These are phyloP conservation scores for Anolis carolinensis DNA, from an alignment of 2,113 vertebrate genomes.

Conservation along the genomic window DNA sequence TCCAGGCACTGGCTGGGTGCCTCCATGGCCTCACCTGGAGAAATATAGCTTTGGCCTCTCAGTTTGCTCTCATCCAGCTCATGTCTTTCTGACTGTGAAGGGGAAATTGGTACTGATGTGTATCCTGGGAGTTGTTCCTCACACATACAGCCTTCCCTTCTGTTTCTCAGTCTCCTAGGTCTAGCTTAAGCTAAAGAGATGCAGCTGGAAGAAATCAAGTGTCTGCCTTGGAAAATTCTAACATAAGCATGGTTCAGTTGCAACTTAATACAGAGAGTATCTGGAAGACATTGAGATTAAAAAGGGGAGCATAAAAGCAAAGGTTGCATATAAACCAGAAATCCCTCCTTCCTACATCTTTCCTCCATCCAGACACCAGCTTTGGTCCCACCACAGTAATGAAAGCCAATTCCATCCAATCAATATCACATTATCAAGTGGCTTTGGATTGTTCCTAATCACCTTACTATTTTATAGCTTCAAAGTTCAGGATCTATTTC, in stretches of 20 bases:
- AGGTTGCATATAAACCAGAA: constrained; percentile 21
- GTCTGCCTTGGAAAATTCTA: constrained; percentile 61
- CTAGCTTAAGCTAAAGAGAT: constrained; percentile 60
- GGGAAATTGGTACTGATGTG: constrained; percentile 58
- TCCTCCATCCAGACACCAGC: not conserved
- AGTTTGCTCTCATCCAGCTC: constrained; percentile 18
- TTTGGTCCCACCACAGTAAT: not conserved
- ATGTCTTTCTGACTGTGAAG: constrained; percentile 22
- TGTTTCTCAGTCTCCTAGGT: constrained; percentile 48
- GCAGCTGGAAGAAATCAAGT: constrained; percentile 75
- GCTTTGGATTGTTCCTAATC: constrained; percentile 69
- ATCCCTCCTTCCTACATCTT: constrained; percentile 19
- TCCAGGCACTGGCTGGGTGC: no score
- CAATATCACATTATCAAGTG: constrained; percentile 65
- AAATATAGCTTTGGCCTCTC: not conserved
- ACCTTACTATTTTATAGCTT: constrained; percentile 69
- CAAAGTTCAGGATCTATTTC: constrained; percentile 68
- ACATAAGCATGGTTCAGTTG: constrained; percentile 66
- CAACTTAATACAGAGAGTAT: constrained; percentile 51
- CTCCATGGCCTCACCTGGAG: not conserved
- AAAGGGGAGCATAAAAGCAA: constrained; percentile 58
- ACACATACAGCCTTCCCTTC: constrained; percentile 12
- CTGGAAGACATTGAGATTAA: constrained; percentile 52
- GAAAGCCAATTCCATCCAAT: constrained; percentile 56
- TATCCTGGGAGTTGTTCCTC: constrained; percentile 56